These are phyloP conservation scores for Carduelis carduelis DNA, from an alignment of 2,797 vertebrate species.

Conservation along the genomic window DNA sequence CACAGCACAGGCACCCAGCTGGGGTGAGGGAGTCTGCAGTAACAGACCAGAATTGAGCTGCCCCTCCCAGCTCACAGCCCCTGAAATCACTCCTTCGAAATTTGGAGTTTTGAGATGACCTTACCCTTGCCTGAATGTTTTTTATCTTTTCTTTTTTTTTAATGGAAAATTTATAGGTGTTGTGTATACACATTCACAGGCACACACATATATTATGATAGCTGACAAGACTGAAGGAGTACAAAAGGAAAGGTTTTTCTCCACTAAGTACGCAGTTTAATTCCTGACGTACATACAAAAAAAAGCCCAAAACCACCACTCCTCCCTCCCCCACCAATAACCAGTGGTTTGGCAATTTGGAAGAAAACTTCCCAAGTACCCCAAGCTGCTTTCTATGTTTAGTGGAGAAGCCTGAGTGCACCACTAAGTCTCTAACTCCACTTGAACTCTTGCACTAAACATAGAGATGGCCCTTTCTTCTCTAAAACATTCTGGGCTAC, in stretches of 20 bases:
- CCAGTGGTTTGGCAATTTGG: not conserved
- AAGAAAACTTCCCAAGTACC: not conserved
- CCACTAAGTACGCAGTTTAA: not conserved
- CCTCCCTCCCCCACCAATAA: not conserved
- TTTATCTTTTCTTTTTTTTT: not conserved
- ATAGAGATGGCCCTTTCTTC: conserved; percentile 46
- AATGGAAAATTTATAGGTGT: not conserved
- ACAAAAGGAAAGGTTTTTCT: not conserved
- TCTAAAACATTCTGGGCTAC: conserved; percentile 25
- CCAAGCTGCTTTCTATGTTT: conserved; percentile 7
- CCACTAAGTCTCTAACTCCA: not conserved
- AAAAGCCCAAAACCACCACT: too few relatives aligned
- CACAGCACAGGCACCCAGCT: not conserved
- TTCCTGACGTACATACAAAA: not conserved
- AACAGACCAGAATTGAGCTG: not conserved
- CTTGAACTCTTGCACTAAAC: conserved; percentile 47
- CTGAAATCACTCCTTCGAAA: not conserved
- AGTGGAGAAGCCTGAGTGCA: not conserved
- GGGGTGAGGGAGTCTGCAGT: not conserved
- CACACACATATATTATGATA: not conserved
- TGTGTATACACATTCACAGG: not conserved
- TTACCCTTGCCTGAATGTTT: not conserved
- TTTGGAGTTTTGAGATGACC: not conserved
- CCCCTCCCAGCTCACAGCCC: not conserved
- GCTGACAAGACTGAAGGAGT: not conserved